These are phyloP conservation scores for Melinaea marsaeus DNA, from an alignment of 2,888 invertebrate genomes.

Conservation along the genomic window DNA sequence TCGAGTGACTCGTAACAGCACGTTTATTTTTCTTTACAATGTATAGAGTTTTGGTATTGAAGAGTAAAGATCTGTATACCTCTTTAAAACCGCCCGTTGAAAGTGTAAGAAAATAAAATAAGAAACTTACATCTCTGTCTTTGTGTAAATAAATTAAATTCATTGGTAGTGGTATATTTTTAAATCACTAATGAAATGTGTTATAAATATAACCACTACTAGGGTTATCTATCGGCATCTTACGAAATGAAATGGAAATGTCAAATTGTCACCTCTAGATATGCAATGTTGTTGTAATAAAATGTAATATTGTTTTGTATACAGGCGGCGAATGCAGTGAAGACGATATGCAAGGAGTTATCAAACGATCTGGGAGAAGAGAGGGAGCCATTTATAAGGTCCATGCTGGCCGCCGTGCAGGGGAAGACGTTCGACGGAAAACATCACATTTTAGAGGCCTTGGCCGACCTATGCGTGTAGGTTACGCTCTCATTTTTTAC, in stretches of 20 bases:
- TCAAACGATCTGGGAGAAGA: constrained; percentile 81
- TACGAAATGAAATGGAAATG: too few relatives aligned
- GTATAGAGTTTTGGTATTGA: too few relatives aligned
- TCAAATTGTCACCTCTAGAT: neutral
- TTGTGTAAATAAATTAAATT: too few relatives aligned
- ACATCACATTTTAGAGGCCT: constrained; percentile 86
- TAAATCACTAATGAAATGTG: too few relatives aligned
- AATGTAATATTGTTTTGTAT: neutral
- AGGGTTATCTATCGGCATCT: neutral
- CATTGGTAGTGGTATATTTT: too few relatives aligned
- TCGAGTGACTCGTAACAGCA: too few relatives aligned
- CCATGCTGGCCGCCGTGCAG: constrained; percentile 82
- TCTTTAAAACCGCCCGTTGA: too few relatives aligned
- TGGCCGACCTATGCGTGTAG: constrained; percentile 87
- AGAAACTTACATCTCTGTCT: too few relatives aligned
- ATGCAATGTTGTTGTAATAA: neutral
- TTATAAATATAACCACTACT: too few relatives aligned
- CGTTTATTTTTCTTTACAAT: too few relatives aligned
- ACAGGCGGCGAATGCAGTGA: constrained; percentile 88
- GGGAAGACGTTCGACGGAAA: constrained; percentile 96
- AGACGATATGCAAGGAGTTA: constrained; percentile 83
- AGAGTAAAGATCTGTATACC: too few relatives aligned
- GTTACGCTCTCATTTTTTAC: constrained; percentile 41
- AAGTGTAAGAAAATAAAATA: too few relatives aligned
- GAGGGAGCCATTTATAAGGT: constrained; percentile 80